These are phyloP conservation scores for Phylloscopus trochiloides DNA, from an alignment of 2,113 vertebrate genomes.

Conservation along the genomic window DNA sequence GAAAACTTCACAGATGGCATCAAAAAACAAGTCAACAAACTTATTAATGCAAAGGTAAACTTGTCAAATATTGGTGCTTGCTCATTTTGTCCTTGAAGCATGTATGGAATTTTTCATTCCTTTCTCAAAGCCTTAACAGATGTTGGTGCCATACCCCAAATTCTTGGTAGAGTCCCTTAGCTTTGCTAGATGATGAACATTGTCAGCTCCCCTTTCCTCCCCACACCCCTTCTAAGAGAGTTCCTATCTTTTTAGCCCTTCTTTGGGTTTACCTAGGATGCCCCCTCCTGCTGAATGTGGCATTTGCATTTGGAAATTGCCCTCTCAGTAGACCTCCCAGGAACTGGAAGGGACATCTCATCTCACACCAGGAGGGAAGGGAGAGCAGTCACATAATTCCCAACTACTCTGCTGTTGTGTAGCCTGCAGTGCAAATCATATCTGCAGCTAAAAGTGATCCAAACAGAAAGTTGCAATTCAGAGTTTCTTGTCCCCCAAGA, in stretches of 20 bases:
- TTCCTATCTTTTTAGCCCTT: background rate
- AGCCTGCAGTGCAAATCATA: background rate
- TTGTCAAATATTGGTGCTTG: background rate
- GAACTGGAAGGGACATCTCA: background rate
- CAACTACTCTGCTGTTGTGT: background rate
- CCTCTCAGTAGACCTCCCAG: background rate
- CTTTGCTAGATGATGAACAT: background rate
- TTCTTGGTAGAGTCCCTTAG: background rate
- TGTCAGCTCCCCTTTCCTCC: background rate
- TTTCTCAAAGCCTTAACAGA: background rate
- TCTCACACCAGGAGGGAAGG: background rate
- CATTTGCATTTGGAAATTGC: background rate
- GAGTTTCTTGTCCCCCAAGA: background rate
- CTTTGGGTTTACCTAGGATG: background rate
- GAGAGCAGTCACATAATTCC: background rate
- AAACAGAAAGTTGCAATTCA: background rate
- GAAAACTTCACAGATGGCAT: conserved; percentile 79
- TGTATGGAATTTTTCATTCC: background rate
- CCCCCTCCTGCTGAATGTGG: background rate
- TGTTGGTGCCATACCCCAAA: background rate
- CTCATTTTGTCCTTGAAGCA: background rate
- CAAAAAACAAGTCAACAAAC: conserved; percentile 82
- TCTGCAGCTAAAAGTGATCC: background rate
- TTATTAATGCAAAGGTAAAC: conserved; percentile 80
- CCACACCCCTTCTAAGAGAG: background rate